A percentile compares a stretch with the other conserved stretches of the same genome.
Conservation (phyloP, 92 coral and sea anemone species). For the Virgularia gustaviana region DNA sequence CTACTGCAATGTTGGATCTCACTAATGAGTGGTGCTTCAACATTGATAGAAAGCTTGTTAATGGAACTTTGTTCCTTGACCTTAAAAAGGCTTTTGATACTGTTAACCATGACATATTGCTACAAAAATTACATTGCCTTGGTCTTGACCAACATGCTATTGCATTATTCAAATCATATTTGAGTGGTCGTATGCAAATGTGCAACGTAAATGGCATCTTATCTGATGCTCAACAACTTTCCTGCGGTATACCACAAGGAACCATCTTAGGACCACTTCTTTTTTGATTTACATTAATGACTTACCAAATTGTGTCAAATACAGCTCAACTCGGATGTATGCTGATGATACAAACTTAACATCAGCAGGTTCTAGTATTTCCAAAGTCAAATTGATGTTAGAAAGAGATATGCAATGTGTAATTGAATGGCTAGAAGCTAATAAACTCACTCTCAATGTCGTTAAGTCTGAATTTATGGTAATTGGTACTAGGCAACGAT, state of each 20-base stretch:
- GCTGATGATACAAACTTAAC: constrained; percentile 50
- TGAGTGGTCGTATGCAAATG: constrained; percentile 28
- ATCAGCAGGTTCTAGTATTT: constrained; percentile 23
- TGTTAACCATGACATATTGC: neutral
- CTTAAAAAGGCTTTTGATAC: neutral
- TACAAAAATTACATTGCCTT: neutral
- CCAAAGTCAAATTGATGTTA: constrained; percentile 7
- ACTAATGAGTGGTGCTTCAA: constrained; percentile 29
- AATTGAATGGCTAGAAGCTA: constrained; percentile 37
- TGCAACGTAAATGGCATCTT: neutral
- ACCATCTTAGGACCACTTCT: neutral
- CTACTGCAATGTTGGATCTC: constrained; percentile 18
- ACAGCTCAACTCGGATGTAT: constrained; percentile 11
- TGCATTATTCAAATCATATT: constrained; percentile 1
- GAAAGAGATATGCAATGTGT: constrained; percentile 29
- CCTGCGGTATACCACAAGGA: neutral
- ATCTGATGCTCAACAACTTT: neutral
- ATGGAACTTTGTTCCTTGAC: constrained; percentile 9
- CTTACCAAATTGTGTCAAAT: neutral
- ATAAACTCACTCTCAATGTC: neutral
- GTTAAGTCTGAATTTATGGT: constrained; percentile 20
- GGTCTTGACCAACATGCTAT: neutral
- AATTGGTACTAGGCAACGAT: constrained; percentile 26
- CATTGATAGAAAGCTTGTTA: constrained; percentile 31
- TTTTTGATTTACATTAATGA: neutral